Conservation (phyloP, 2,113 vertebrate genomes). For the Chloebia gouldiae region DNA sequence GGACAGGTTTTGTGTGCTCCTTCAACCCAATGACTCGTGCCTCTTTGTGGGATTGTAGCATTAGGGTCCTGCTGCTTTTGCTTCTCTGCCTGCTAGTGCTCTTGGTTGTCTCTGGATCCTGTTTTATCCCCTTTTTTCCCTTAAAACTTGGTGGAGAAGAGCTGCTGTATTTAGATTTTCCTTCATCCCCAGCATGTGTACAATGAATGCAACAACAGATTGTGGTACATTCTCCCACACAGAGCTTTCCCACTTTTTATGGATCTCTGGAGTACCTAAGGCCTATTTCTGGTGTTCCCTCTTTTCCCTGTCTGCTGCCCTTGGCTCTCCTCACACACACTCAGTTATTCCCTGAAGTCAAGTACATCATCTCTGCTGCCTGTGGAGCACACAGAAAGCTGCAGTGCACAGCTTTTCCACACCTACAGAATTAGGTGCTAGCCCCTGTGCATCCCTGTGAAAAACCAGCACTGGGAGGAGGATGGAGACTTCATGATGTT, state of each 20-base stretch:
- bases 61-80: neutral
- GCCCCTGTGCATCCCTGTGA: neutral
- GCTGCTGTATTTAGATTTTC: neutral
- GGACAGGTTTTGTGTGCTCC: neutral
- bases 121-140: accelerated
- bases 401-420: neutral
- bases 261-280: neutral
- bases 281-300: neutral
- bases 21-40: neutral
- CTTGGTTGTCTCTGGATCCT: neutral
- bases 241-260: neutral
- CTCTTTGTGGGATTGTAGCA: neutral
- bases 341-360: neutral
- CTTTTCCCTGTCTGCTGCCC: neutral
- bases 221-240: neutral
- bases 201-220: neutral
- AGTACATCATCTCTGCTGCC: neutral
- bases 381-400: neutral
- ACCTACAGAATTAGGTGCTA: neutral
- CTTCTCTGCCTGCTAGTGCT: neutral
- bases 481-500: neutral
- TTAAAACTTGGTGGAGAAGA: neutral
- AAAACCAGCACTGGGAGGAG: neutral
- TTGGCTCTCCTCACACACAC: neutral
- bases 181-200: neutral